Base-by-base conservation (phyloP, 2,888 invertebrate genomes). In the Seira musarum region DNA sequence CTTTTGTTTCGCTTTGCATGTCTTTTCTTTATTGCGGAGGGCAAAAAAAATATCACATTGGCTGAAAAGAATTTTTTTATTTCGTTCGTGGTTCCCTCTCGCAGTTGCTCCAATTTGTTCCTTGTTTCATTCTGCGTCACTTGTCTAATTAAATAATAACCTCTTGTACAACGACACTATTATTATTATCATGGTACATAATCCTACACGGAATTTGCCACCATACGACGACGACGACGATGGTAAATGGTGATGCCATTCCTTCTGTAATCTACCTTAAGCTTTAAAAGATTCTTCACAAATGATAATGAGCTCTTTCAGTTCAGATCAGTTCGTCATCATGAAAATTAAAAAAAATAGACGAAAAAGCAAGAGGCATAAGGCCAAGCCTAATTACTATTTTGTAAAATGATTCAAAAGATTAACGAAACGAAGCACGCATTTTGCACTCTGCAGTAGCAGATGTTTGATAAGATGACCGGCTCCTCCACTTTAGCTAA, bases 401-500 rank as follows among this genome's bases (percentile, higher is more conserved):
- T 57, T 57, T 57, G 57, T 57, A 57, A 57, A 72, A 30, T 40
- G 71, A 65, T 57, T 49, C 19, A 30, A 70, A 63, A 78, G 60
- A 49, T 46, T 53, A 66, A 61, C 21, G 19, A 67, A 67, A 75
- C 6, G 57, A n/a, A 57, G 57, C 57, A 57, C 10, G 57, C 57
- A 57, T 57, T 57, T 57, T 57, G 57, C 57, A 57, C 15, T 57
- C 15, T 57, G n/a, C 57, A 57, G 49, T 40, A 30, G 71, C 78
- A 78, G 78, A 78, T 78, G 78, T 78, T 78, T 78, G 78, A 78
- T 78, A 67, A 72, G 78, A 78, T 78, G 78, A 71, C 72, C 78
- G 78, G 67, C 66, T 66, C 75, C 68, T 66, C 75, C 68, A 67
- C 68, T 75, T 75, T 67, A 67, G 53, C 25, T 64, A 61, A 66